Percentiles rank a stretch among this genome's conserved stretches.
These are phyloP conservation scores for Pteria penguin DNA, from an alignment of 2,888 invertebrate species.

Conservation along the genomic window DNA sequence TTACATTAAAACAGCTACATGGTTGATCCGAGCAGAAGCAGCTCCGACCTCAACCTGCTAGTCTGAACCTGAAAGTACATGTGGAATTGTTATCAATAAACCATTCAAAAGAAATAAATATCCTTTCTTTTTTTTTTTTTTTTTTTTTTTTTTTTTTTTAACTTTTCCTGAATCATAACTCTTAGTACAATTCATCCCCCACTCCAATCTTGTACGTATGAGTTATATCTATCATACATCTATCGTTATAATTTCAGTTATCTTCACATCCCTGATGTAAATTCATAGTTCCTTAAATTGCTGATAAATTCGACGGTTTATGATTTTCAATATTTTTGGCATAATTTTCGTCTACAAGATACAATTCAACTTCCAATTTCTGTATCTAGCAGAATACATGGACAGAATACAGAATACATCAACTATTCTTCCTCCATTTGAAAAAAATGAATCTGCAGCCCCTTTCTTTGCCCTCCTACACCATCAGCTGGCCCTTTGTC, in stretches of 20 bases:
- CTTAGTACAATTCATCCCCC: too few relatives aligned
- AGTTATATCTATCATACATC: not conserved
- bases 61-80: not conserved
- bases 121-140: too few relatives aligned
- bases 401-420: not conserved
- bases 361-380: too few relatives aligned
- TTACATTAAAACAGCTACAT: conserved; percentile 1
- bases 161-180: not conserved
- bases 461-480: not conserved
- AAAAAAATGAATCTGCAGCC: not conserved
- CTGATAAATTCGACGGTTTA: not conserved
- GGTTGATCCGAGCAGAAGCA: conserved; percentile 2
- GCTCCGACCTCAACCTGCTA: not conserved
- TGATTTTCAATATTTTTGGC: not conserved
- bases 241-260: not conserved
- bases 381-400: too few relatives aligned
- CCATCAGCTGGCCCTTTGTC: not conserved
- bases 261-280: not conserved
- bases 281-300: conserved; percentile 2
- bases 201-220: not conserved
- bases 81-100: not conserved
- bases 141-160: not conserved
- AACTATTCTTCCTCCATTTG: not conserved
- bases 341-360: not conserved
- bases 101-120: not conserved